Conservation (phyloP, 2,113 vertebrate genomes). For the Galemys pyrenaicus region DNA sequence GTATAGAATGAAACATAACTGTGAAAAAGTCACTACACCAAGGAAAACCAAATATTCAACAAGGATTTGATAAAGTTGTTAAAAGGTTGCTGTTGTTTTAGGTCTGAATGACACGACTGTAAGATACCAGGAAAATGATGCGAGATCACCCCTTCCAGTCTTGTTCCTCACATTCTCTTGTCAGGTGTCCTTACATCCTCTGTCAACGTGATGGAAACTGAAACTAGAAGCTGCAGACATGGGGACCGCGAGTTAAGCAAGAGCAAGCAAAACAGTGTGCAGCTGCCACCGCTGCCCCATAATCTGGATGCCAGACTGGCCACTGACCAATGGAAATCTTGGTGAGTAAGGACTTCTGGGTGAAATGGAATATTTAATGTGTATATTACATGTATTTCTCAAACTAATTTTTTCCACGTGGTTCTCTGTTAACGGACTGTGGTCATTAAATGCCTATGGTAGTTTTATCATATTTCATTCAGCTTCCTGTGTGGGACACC, state of each 20-base stretch:
- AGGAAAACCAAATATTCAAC: neutral
- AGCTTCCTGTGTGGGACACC: neutral
- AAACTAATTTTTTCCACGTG: neutral
- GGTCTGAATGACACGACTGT: neutral
- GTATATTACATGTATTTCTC: neutral
- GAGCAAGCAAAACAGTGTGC: neutral
- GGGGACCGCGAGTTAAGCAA: neutral
- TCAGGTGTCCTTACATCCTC: neutral
- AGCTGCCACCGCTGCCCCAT: no score
- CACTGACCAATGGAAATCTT: neutral
- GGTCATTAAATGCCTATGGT: neutral
- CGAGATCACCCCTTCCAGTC: neutral
- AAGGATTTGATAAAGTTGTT: neutral
- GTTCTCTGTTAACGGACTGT: neutral
- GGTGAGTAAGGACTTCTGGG: neutral
- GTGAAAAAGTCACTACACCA: neutral
- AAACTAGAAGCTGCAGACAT: neutral
- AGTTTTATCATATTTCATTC: neutral
- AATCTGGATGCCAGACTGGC: neutral
- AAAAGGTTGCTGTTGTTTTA: neutral
- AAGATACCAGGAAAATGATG: neutral
- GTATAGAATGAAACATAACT: neutral
- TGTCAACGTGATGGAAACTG: neutral
- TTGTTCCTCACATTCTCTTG: neutral
- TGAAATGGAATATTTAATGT: neutral